These are phyloP conservation scores for Scrobipalpa costella DNA, from an alignment of 2,888 invertebrate species.

Conservation along the genomic window DNA sequence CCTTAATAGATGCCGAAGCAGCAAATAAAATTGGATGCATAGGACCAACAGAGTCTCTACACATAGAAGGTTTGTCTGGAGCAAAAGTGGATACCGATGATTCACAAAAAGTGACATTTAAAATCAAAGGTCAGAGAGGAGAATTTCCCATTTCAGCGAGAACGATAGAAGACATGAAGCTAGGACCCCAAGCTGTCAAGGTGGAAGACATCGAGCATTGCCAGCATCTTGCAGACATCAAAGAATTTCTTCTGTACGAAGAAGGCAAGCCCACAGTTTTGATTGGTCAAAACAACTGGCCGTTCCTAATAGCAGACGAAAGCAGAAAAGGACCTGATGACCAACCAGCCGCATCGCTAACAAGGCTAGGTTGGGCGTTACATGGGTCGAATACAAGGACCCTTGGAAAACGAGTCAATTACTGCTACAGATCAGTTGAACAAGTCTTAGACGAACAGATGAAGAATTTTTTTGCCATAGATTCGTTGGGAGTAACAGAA, in stretches of 20 bases:
- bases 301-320: slow-evolving; percentile 12
- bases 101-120: not conserved
- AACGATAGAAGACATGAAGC: slow-evolving; percentile 10
- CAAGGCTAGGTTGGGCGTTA: slow-evolving; percentile 26
- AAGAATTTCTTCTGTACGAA: slow-evolving; percentile 21
- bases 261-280: slow-evolving; percentile 22
- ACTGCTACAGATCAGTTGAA: not conserved
- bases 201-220: slow-evolving; percentile 8
- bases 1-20: slow-evolving; percentile 25
- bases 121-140: not conserved
- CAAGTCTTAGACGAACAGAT: slow-evolving; percentile 2
- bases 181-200: slow-evolving; percentile 16
- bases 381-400: slow-evolving; percentile 10
- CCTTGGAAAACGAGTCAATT: not conserved
- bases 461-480: slow-evolving; percentile 19
- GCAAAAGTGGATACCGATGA: not conserved
- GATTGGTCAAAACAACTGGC: slow-evolving; percentile 31
- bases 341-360: slow-evolving; percentile 30
- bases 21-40: slow-evolving; percentile 25
- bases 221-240: slow-evolving; percentile 24
- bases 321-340: slow-evolving; percentile 13
- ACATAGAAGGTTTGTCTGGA: slow-evolving; percentile 18
- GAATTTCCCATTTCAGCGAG: slow-evolving; percentile 4
- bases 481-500: slow-evolving; percentile 16
- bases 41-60: slow-evolving; percentile 26